phyloP scores from a whole-genome alignment of 2,113 vertebrate genomes.

The Gorsachius goisagi region DNA sequence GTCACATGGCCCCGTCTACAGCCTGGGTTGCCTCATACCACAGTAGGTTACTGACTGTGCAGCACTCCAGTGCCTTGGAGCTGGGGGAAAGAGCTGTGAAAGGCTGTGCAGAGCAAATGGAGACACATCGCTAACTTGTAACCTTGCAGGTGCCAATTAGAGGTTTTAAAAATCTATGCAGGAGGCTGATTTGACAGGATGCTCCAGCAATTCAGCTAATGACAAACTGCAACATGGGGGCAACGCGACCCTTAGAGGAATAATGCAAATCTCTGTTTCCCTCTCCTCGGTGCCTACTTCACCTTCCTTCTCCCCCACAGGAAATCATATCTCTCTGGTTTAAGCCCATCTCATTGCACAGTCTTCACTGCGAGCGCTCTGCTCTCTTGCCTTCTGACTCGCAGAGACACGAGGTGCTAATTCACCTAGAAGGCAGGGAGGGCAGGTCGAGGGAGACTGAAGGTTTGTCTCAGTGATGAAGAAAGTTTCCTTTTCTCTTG shows the following conservation, averaged over 20 bases:
- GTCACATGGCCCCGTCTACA: not conserved
- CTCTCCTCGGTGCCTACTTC: not conserved
- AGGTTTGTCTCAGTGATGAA: not conserved
- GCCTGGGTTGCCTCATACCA: not conserved
- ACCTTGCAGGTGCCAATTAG: conserved; percentile 33
- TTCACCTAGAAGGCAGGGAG: not conserved
- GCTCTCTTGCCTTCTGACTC: not conserved
- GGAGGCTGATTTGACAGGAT: conserved; percentile 64
- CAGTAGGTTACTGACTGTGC: not conserved
- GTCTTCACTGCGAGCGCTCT: not conserved
- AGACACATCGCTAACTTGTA: not conserved
- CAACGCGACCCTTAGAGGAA: not conserved
- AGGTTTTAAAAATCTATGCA: conserved; percentile 43
- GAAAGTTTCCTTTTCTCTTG: not conserved
- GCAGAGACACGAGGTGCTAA: not conserved
- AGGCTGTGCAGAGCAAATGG: not conserved
- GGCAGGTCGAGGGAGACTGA: not conserved
- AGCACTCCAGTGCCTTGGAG: not conserved
- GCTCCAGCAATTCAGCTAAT: conserved; percentile 40
- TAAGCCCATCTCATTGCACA: not conserved
- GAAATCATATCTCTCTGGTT: not conserved
- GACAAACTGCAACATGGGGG: not conserved
- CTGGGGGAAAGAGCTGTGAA: not conserved
- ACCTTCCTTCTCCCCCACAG: not conserved
- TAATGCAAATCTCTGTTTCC: not conserved